Percentiles rank a stretch among this genome's conserved stretches.
Evolutionary conservation across 1,140 invertebrate genomes (phyloP).

Genomic region (Pseudomyrmex flavicornis): DNA sequence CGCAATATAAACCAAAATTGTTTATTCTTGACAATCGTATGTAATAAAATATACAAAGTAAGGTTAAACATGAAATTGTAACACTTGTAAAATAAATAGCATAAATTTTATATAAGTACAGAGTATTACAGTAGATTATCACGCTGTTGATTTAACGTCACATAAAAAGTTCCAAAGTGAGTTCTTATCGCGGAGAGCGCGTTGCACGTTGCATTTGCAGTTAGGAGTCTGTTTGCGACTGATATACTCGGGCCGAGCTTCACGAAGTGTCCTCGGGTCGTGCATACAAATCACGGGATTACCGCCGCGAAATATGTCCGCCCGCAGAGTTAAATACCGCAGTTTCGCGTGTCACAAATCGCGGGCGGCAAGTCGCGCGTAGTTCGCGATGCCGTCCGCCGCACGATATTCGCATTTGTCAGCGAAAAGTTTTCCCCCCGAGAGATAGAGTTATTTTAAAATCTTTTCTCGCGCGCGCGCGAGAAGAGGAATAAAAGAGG

Average conservation of each 20-base stretch:
- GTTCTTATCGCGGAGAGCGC: slow-evolving; percentile 30
- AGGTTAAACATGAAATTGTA: background rate
- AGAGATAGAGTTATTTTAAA: slow-evolving; percentile 48
- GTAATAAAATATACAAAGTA: too few relatives aligned
- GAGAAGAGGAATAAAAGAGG: background rate
- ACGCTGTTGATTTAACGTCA: slow-evolving; percentile 23
- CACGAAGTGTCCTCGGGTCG: slow-evolving; percentile 34
- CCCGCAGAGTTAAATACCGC: slow-evolving; percentile 48
- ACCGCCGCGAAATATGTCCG: slow-evolving; percentile 47
- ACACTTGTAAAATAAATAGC: background rate
- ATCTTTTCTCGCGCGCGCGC: slow-evolving; percentile 19
- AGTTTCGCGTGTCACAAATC: slow-evolving; percentile 56
- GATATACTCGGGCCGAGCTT: slow-evolving; percentile 40
- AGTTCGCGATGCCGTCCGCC: slow-evolving; percentile 38
- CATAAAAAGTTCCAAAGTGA: slow-evolving; percentile 14
- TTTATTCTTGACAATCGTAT: too few relatives aligned
- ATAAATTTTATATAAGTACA: background rate
- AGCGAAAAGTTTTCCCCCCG: slow-evolving; percentile 30
- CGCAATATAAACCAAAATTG: background rate
- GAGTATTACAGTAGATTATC: slow-evolving; percentile 6
- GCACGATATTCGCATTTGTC: slow-evolving; percentile 58
- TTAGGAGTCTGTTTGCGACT: slow-evolving; percentile 44
- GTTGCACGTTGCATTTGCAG: slow-evolving; percentile 25
- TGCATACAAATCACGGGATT: slow-evolving; percentile 59
- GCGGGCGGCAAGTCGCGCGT: slow-evolving; percentile 43